Conservation (phyloP, 2,113 vertebrate genomes). For the Salvator merianae region DNA sequence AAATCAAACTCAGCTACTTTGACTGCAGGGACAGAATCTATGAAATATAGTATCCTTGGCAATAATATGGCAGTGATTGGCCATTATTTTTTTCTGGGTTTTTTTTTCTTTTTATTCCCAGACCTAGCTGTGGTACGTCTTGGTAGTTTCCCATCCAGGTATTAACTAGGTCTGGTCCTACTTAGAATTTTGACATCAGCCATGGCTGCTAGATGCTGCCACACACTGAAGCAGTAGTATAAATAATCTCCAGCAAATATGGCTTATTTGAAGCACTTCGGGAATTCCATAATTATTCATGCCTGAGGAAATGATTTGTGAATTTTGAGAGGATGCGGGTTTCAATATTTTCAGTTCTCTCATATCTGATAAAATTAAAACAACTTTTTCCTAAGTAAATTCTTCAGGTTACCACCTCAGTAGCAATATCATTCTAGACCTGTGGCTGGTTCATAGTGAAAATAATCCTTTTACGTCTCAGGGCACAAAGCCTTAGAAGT, state of each 20-base stretch:
- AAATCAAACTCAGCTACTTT: too few relatives aligned
- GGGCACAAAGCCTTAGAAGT: not conserved
- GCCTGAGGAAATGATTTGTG: not conserved
- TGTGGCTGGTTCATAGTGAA: not conserved
- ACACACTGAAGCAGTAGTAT: too few relatives aligned
- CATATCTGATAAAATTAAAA: not conserved
- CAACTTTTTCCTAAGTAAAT: not conserved
- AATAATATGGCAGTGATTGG: too few relatives aligned
- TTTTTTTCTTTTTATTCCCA: too few relatives aligned
- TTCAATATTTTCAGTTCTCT: not conserved
- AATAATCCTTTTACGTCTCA: not conserved
- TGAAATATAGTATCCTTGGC: too few relatives aligned
- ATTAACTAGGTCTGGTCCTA: too few relatives aligned
- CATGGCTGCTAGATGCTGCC: too few relatives aligned
- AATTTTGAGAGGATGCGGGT: not conserved
- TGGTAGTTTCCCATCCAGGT: too few relatives aligned
- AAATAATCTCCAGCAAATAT: not conserved
- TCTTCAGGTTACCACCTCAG: not conserved
- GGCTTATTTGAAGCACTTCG: not conserved
- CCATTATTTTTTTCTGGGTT: too few relatives aligned
- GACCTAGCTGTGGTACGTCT: too few relatives aligned
- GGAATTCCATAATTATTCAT: not conserved
- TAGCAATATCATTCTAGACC: not conserved
- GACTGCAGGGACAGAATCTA: too few relatives aligned
- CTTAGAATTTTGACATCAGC: too few relatives aligned